Percentiles rank a stretch among this genome's conserved stretches.
Conservation (phyloP, 2,888 invertebrate genomes). For the Drymonia ruficornis region DNA sequence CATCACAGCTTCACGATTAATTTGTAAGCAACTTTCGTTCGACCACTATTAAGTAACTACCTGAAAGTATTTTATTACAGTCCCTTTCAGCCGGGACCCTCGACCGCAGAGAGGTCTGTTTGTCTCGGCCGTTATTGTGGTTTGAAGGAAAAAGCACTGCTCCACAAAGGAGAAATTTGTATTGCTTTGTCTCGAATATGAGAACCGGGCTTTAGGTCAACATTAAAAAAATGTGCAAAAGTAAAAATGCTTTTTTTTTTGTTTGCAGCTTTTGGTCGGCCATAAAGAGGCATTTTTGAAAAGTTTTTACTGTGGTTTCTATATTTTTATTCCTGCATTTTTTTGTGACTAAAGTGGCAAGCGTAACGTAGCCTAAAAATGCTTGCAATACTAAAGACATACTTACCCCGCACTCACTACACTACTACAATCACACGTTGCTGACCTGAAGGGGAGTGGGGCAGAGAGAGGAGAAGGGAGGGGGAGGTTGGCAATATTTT, state of each 20-base stretch:
- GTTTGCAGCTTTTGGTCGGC: not conserved
- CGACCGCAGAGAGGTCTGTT: conserved; percentile 55
- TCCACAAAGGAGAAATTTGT: conserved; percentile 36
- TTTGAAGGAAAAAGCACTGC: conserved; percentile 45
- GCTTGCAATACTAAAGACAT: too few species aligned
- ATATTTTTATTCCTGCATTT: too few species aligned
- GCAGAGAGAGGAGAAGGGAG: too few species aligned
- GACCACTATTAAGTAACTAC: conserved; percentile 19
- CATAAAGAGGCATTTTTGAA: not conserved
- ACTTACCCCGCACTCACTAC: too few species aligned
- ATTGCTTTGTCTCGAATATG: conserved; percentile 32
- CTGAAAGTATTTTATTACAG: conserved; percentile 45
- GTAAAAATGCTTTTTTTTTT: not conserved
- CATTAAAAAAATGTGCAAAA: conserved; percentile 9
- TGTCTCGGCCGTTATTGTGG: conserved; percentile 57
- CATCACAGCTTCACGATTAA: not conserved
- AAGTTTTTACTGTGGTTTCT: not conserved
- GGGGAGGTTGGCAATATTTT: too few species aligned
- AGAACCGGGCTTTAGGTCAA: conserved; percentile 10
- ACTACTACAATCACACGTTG: too few species aligned
- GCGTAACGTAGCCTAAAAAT: too few species aligned
- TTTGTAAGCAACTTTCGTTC: not conserved
- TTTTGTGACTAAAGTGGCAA: too few species aligned
- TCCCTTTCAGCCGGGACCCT: conserved; percentile 45
- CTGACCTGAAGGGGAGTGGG: too few species aligned